Evolutionary conservation across 2,797 vertebrate species (phyloP).

Genomic region (Enteromius mattozi): DNA sequence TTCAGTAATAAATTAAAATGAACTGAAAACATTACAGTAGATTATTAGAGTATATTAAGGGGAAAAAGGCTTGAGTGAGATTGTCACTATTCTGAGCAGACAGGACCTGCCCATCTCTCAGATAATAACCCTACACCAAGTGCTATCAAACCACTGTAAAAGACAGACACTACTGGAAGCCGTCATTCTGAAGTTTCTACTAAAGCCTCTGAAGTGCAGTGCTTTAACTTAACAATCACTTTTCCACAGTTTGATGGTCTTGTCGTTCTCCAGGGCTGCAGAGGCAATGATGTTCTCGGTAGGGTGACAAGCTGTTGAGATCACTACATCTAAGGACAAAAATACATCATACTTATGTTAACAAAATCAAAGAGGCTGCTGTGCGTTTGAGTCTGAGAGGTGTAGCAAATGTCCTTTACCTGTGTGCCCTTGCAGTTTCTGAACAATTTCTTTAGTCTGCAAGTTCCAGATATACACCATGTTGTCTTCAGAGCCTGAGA

Average conservation of each 20-base stretch:
- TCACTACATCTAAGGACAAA: slow-evolving; percentile 86
- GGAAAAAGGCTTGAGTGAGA: slow-evolving; percentile 20
- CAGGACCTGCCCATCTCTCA: slow-evolving; percentile 40
- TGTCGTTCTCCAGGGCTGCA: slow-evolving; percentile 95
- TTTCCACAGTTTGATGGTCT: slow-evolving; percentile 98
- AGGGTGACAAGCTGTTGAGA: slow-evolving; percentile 94
- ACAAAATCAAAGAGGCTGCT: slow-evolving; percentile 19
- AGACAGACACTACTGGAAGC: not conserved
- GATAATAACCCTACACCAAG: slow-evolving; percentile 13
- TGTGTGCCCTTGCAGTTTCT: slow-evolving; percentile 97
- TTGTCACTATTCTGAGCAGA: slow-evolving; percentile 33
- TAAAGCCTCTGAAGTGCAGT: slow-evolving; percentile 8
- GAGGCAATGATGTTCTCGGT: slow-evolving; percentile 99
- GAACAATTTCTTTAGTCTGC: slow-evolving; percentile 98
- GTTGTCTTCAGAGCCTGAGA: slow-evolving; percentile 97
- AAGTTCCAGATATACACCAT: slow-evolving; percentile 99
- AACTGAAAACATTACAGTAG: slow-evolving; percentile 11
- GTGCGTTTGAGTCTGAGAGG: slow-evolving; percentile 3
- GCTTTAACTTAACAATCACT: slow-evolving; percentile 88
- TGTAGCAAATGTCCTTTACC: slow-evolving; percentile 73
- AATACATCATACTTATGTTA: slow-evolving; percentile 11
- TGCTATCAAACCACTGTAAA: slow-evolving; percentile 18
- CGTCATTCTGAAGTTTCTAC: not conserved
- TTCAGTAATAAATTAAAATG: slow-evolving; percentile 15
- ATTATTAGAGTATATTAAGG: not conserved